phyloP scores from a whole-genome alignment of 2,797 vertebrate genomes.

The Cygnus olor region DNA sequence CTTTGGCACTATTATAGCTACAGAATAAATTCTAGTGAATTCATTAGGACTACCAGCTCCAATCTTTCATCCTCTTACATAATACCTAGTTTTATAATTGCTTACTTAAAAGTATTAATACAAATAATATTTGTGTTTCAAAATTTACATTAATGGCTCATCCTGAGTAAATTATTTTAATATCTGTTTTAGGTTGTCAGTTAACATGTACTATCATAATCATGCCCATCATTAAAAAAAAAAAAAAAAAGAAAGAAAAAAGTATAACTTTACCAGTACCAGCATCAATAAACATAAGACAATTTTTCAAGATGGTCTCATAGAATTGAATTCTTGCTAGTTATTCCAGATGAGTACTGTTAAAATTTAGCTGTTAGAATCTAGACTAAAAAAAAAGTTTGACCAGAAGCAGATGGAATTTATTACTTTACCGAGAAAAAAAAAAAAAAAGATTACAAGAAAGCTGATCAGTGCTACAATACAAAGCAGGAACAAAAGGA shows the following conservation, averaged over 20 bases:
- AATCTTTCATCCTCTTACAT: background rate
- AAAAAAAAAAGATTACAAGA: background rate
- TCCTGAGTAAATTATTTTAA: background rate
- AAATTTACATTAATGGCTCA: background rate
- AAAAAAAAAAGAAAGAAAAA: fast-evolving
- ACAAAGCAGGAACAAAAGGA: background rate
- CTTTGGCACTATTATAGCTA: background rate
- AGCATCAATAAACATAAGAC: background rate
- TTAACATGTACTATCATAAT: background rate
- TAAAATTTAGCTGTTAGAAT: background rate
- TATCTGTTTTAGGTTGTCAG: background rate
- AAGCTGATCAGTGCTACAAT: fast-evolving
- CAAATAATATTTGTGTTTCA: background rate
- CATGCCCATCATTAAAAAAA: background rate
- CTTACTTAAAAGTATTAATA: background rate
- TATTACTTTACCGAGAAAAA: background rate
- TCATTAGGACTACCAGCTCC: background rate
- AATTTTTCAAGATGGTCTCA: background rate
- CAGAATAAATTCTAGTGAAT: background rate
- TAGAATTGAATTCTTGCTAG: background rate
- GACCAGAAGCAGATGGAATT: background rate
- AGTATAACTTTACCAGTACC: background rate
- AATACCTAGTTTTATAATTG: background rate
- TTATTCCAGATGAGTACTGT: background rate
- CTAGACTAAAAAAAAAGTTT: background rate